Conservation (phyloP, 2,113 vertebrate species). For the Geococcyx californianus region DNA sequence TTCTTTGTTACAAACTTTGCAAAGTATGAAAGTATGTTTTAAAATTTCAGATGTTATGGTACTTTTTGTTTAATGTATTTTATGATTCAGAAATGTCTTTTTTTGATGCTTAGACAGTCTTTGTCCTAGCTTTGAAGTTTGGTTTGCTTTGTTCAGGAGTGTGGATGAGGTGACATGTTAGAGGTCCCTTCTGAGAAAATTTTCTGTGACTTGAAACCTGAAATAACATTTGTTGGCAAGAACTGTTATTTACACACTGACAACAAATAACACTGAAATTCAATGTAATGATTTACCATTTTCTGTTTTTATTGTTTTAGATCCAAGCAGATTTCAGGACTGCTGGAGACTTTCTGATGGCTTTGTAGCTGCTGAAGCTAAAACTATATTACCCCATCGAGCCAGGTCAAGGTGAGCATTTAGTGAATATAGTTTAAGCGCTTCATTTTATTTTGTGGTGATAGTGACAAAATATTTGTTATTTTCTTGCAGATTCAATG, state of each 20-base stretch:
- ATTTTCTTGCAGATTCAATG: background rate
- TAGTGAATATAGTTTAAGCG: background rate
- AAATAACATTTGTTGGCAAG: background rate
- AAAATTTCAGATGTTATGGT: background rate
- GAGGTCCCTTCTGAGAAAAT: background rate
- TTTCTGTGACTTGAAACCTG: background rate
- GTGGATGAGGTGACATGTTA: background rate
- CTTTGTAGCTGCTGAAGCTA: conserved; percentile 96
- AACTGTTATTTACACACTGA: background rate
- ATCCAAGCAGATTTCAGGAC: conserved; percentile 94
- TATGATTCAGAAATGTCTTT: background rate
- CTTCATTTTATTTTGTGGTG: background rate
- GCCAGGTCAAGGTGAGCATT: conserved; percentile 89
- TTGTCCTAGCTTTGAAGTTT: background rate
- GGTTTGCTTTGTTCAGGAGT: background rate
- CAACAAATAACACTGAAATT: background rate
- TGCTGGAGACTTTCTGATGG: conserved; percentile 96
- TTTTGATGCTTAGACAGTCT: background rate
- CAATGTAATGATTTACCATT: background rate
- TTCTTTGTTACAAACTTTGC: background rate
- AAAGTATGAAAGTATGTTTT: background rate
- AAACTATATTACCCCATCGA: conserved; percentile 93
- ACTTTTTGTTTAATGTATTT: background rate
- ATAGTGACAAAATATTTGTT: background rate
- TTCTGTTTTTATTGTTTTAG: conserved; percentile 66